Evolutionary conservation across 1,140 invertebrate species (phyloP).

Genomic region (Drosophila paulistorum): DNA sequence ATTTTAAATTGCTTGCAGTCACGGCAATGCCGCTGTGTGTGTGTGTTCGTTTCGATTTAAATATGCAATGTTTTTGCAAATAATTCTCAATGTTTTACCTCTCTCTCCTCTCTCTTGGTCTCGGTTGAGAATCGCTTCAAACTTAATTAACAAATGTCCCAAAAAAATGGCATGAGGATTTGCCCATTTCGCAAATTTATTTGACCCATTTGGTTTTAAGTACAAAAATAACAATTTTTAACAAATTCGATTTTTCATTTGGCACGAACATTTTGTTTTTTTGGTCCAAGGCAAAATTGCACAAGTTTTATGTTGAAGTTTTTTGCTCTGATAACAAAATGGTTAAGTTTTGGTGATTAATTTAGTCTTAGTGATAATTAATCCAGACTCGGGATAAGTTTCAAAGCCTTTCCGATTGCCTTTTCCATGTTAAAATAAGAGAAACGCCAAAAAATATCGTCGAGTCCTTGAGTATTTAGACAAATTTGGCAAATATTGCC

Average conservation of each 20-base stretch:
- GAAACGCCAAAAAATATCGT: too few species aligned
- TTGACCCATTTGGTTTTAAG: not conserved
- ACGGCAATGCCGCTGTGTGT: slow-evolving; percentile 47
- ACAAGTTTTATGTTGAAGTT: not conserved
- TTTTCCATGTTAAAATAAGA: too few species aligned
- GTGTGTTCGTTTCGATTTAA: slow-evolving; percentile 29
- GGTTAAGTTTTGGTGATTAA: too few species aligned
- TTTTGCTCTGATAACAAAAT: not conserved
- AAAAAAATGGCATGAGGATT: slow-evolving; percentile 1
- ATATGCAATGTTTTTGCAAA: slow-evolving; percentile 52
- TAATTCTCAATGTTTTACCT: not conserved
- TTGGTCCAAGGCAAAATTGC: not conserved
- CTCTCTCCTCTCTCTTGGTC: slow-evolving; percentile 3
- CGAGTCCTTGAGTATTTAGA: too few species aligned
- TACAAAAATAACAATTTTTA: not conserved
- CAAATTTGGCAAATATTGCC: too few species aligned
- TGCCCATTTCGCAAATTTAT: slow-evolving; percentile 9
- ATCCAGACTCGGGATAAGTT: too few species aligned
- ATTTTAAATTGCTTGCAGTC: slow-evolving; percentile 55
- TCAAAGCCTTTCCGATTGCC: too few species aligned
- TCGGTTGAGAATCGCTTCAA: slow-evolving; percentile 42
- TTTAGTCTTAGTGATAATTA: too few species aligned
- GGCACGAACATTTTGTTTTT: not conserved
- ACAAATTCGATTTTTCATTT: slow-evolving; percentile 1
- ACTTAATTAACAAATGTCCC: slow-evolving; percentile 54